A percentile compares a stretch with the other conserved stretches of the same genome.
phyloP scores from a whole-genome alignment of 2,888 invertebrate species.

The Polymixis lichenea region DNA sequence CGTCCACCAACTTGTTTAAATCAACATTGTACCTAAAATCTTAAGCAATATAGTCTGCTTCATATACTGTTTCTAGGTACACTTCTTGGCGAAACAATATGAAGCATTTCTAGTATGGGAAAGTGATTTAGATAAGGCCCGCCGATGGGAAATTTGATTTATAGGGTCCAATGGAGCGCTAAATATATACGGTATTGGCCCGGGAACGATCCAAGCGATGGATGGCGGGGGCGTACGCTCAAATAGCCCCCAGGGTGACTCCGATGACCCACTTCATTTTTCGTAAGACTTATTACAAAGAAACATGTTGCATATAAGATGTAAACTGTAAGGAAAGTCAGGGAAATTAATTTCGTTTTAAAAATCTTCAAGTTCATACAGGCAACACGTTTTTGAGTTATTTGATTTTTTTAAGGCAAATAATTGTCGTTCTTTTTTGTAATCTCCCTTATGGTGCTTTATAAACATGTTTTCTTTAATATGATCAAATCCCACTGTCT shows the following conservation, averaged over 20 bases:
- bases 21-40: neutral
- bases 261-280: constrained; percentile 41
- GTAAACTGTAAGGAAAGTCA: neutral
- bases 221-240: constrained; percentile 36
- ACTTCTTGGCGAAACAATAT: constrained; percentile 39
- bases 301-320: constrained; percentile 27
- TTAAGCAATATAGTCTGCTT: no score
- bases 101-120: constrained; percentile 43
- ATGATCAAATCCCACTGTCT: neutral
- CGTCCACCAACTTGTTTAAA: no score
- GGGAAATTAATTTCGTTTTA: no score
- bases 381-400: neutral
- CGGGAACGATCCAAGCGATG: constrained; percentile 31
- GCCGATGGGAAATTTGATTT: constrained; percentile 63
- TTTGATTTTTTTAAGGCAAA: neutral
- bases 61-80: neutral
- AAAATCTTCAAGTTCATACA: neutral
- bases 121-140: constrained; percentile 59
- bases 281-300: constrained; percentile 28
- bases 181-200: constrained; percentile 59
- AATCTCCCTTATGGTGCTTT: neutral
- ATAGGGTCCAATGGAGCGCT: constrained; percentile 59
- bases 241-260: constrained; percentile 39
- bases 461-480: neutral
- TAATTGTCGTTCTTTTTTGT: neutral